phyloP scores from a whole-genome alignment of 2,113 vertebrate genomes.

The Lota lota region DNA sequence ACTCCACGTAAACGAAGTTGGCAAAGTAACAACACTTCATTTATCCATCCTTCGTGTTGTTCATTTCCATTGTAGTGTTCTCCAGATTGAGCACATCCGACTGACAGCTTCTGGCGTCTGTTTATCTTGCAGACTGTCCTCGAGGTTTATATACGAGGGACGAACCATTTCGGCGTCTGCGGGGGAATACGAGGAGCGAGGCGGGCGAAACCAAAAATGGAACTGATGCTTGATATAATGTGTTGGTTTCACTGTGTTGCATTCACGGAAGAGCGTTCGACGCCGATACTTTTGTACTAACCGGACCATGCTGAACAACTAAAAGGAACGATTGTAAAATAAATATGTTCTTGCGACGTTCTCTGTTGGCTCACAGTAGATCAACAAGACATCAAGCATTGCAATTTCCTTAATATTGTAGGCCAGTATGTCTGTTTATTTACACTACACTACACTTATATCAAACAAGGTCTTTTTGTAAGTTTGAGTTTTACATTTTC shows the following conservation, averaged over 20 bases:
- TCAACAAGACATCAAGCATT: too few species aligned
- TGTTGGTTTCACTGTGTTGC: too few species aligned
- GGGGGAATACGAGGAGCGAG: constrained; percentile 17
- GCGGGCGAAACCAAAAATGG: constrained; percentile 42
- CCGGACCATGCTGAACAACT: not conserved
- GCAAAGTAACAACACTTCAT: constrained; percentile 42
- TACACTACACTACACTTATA: too few species aligned
- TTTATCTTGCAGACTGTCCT: not conserved
- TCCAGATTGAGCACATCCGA: rapidly evolving
- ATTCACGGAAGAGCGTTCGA: too few species aligned
- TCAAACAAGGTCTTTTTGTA: too few species aligned
- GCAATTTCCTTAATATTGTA: too few species aligned
- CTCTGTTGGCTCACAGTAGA: too few species aligned
- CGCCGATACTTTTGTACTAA: not conserved
- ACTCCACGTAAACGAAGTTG: constrained; percentile 19
- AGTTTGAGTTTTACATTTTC: too few species aligned
- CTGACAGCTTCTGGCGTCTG: not conserved
- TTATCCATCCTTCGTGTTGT: constrained; percentile 26
- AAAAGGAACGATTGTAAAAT: too few species aligned
- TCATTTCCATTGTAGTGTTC: constrained; percentile 29
- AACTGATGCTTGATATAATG: not conserved
- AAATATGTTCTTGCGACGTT: too few species aligned
- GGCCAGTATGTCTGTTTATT: too few species aligned
- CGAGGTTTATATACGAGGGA: constrained; percentile 72
- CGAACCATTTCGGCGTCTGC: constrained; percentile 70